Conservation (phyloP, 2,888 invertebrate species). For the Hirtodrosophila histrioides region DNA sequence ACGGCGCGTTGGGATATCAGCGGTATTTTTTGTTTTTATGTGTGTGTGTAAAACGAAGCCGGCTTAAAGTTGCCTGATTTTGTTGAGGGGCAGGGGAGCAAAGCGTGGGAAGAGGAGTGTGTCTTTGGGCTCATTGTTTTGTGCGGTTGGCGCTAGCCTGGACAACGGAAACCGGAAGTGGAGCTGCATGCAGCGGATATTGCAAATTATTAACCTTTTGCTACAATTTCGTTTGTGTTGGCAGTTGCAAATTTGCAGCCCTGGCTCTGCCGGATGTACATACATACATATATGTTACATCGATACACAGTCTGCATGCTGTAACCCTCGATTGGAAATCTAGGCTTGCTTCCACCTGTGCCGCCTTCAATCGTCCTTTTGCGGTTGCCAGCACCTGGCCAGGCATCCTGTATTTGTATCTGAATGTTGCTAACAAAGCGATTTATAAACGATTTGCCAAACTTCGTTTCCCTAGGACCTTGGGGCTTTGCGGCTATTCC, state of each 20-base stretch:
- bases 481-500: slow-evolving; percentile 50
- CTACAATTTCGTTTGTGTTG: slow-evolving; percentile 48
- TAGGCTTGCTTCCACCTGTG: slow-evolving; percentile 14
- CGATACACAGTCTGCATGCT: background rate
- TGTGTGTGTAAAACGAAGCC: slow-evolving; percentile 12
- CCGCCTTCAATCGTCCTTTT: slow-evolving; percentile 34
- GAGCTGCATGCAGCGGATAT: slow-evolving; percentile 76
- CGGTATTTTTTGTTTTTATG: slow-evolving; percentile 9
- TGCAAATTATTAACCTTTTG: slow-evolving; percentile 80
- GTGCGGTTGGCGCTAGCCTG: slow-evolving; percentile 36
- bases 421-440: slow-evolving; percentile 52
- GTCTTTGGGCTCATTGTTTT: slow-evolving; percentile 33
- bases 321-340: slow-evolving; percentile 26
- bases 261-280: slow-evolving; percentile 24
- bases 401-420: slow-evolving; percentile 3
- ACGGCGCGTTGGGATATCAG: slow-evolving; percentile 17
- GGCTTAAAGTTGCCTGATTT: slow-evolving; percentile 38
- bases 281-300: too few relatives aligned
- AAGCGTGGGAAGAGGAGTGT: slow-evolving; percentile 14
- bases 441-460: slow-evolving; percentile 76
- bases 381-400: slow-evolving; percentile 43
- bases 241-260: slow-evolving; percentile 31
- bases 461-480: slow-evolving; percentile 61
- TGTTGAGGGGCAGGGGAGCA: slow-evolving; percentile 14
- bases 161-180: slow-evolving; percentile 67